A percentile compares a stretch with the other conserved stretches of the same genome.
phyloP scores from a whole-genome alignment of 2,113 vertebrate species.

The Centropus bengalensis region DNA sequence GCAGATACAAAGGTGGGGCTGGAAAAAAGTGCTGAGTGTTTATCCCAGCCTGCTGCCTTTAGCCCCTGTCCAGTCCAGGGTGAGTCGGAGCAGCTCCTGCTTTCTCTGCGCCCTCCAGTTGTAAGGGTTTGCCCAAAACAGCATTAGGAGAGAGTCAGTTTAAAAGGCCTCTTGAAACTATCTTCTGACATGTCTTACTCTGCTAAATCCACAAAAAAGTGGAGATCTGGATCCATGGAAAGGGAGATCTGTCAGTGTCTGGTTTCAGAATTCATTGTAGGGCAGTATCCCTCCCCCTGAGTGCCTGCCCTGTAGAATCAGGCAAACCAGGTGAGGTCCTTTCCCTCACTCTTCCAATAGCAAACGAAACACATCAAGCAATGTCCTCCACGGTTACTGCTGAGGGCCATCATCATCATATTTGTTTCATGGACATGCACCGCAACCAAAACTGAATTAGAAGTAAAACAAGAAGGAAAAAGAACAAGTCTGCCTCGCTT shows the following conservation, averaged over 20 bases:
- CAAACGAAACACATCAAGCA: not conserved
- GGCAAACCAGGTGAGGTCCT: not conserved
- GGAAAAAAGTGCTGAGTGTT: not conserved
- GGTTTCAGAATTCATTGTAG: not conserved
- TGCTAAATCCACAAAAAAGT: not conserved
- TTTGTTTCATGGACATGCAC: not conserved
- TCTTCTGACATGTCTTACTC: not conserved
- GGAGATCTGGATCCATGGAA: not conserved
- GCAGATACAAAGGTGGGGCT: not conserved
- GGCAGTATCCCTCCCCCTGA: not conserved
- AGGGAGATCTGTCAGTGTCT: not conserved
- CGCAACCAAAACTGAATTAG: not conserved
- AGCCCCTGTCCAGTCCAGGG: not conserved
- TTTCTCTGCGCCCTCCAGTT: not conserved
- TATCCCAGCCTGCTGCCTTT: not conserved
- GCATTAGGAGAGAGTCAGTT: not conserved
- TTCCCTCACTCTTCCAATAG: not conserved
- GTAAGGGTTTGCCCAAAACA: not conserved
- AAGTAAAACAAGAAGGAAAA: not conserved
- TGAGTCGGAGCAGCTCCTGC: fast-evolving
- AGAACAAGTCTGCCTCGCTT: not conserved
- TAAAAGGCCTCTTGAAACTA: not conserved
- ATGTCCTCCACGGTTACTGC: not conserved
- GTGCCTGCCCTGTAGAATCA: not conserved
- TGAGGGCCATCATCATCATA: not conserved